phyloP scores from a whole-genome alignment of 2,113 vertebrate species.

The Neolamprologus ventralis region DNA sequence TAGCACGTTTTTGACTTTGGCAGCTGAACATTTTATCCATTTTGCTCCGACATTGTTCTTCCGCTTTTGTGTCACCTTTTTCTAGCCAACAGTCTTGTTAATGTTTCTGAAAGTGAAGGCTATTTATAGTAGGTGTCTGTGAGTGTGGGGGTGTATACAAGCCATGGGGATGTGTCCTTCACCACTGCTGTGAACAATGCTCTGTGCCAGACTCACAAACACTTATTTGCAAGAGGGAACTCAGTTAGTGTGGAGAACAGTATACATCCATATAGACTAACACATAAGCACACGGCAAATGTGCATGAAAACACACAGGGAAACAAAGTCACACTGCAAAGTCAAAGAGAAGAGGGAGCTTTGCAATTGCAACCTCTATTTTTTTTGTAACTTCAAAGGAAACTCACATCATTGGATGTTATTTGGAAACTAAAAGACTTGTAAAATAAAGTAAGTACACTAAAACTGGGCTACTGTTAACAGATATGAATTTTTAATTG shows the following conservation, averaged over 20 bases:
- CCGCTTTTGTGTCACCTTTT: not conserved
- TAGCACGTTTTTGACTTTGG: not conserved
- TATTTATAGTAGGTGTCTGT: constrained; percentile 8
- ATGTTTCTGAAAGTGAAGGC: not conserved
- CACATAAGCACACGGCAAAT: not conserved
- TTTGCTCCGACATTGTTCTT: not conserved
- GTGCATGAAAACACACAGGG: not conserved
- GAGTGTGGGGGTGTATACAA: not conserved
- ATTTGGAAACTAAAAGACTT: not conserved
- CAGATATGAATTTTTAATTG: not conserved
- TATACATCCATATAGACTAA: not conserved
- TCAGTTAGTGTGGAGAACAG: not conserved
- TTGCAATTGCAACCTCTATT: not conserved
- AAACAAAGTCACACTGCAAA: not conserved
- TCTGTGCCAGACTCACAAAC: not conserved
- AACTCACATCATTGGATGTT: not conserved
- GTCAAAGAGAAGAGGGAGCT: not conserved
- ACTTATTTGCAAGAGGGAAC: not conserved
- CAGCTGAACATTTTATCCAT: not conserved
- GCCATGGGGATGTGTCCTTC: constrained; percentile 25
- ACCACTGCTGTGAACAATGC: not conserved
- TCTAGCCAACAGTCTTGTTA: not conserved
- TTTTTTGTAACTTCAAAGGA: not conserved
- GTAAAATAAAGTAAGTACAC: not conserved
- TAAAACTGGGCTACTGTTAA: not conserved